Evolutionary conservation across 2,113 vertebrate species (phyloP).

Genomic region (Oxygymnocypris stewartii): DNA sequence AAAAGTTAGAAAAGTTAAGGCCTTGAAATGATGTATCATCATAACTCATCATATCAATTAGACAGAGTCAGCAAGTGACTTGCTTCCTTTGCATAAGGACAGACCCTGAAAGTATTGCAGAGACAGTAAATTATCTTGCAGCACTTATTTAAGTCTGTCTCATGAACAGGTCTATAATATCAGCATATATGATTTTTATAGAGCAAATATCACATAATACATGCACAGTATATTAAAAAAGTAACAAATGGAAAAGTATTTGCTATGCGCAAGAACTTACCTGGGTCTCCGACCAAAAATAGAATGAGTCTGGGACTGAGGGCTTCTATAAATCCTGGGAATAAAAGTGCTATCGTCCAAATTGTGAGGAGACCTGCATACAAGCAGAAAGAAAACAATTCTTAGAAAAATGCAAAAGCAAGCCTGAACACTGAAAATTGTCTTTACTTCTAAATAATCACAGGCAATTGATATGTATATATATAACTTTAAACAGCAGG

Average conservation of each 20-base stretch:
- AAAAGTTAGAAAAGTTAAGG: conserved; percentile 34
- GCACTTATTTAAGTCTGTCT: conserved; percentile 16
- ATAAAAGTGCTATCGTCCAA: conserved; percentile 83
- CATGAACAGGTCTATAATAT: not conserved
- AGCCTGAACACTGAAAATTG: not conserved
- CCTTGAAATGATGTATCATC: conserved; percentile 35
- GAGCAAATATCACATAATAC: not conserved
- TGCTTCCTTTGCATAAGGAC: conserved; percentile 44
- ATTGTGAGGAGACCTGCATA: conserved; percentile 85
- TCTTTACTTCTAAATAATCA: not conserved
- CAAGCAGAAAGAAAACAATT: conserved; percentile 43
- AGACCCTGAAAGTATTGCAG: conserved; percentile 42
- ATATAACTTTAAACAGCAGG: not conserved
- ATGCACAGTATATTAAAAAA: not conserved
- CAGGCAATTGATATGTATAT: not conserved
- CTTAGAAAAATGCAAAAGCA: not conserved
- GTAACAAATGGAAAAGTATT: conserved; percentile 30
- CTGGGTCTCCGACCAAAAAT: conserved; percentile 88
- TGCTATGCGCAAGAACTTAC: conserved; percentile 65
- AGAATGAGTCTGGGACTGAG: conserved; percentile 81
- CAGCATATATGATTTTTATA: not conserved
- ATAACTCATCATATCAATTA: conserved; percentile 43
- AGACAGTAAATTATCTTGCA: conserved; percentile 27
- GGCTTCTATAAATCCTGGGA: conserved; percentile 81
- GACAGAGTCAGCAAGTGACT: conserved; percentile 46